Conservation (phyloP, 2,888 invertebrate species). For the Macrophya alboannulata region DNA sequence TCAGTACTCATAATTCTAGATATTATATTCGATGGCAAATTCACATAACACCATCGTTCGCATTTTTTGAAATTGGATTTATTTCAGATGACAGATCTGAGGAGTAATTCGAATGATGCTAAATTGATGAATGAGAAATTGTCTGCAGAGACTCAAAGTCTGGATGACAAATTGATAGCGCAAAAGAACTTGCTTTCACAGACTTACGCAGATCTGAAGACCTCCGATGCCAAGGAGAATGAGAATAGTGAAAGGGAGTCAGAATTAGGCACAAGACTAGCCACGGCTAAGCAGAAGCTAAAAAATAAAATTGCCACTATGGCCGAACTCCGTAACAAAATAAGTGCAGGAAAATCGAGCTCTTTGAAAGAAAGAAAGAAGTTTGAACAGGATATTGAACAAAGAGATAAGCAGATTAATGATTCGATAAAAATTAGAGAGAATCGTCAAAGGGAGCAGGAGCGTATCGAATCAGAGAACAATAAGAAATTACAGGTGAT, state of each 20-base stretch:
- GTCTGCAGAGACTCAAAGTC: slow-evolving; percentile 45
- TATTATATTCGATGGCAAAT: not conserved
- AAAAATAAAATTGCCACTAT: slow-evolving; percentile 56
- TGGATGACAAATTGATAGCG: slow-evolving; percentile 48
- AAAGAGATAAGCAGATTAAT: slow-evolving; percentile 20
- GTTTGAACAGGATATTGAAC: slow-evolving; percentile 53
- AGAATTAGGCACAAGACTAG: slow-evolving; percentile 58
- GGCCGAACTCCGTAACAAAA: slow-evolving; percentile 13
- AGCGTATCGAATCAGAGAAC: not conserved
- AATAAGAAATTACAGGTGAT: slow-evolving; percentile 19
- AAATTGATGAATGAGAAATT: not conserved
- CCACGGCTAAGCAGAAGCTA: slow-evolving; percentile 56
- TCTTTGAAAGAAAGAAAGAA: slow-evolving; percentile 11
- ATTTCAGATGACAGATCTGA: not conserved
- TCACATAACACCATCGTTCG: not conserved
- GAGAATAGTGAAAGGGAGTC: slow-evolving; percentile 53
- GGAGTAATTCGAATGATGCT: not conserved
- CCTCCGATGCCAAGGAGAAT: slow-evolving; percentile 32
- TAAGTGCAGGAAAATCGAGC: slow-evolving; percentile 21
- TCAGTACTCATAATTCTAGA: not conserved
- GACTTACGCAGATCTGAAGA: slow-evolving; percentile 11
- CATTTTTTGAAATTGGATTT: not conserved
- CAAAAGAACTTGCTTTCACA: slow-evolving; percentile 34
- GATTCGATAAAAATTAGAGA: not conserved
- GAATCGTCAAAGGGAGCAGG: not conserved